Evolutionary conservation across 2,888 invertebrate species (phyloP).

Genomic region (Microdon myrmicae): DNA sequence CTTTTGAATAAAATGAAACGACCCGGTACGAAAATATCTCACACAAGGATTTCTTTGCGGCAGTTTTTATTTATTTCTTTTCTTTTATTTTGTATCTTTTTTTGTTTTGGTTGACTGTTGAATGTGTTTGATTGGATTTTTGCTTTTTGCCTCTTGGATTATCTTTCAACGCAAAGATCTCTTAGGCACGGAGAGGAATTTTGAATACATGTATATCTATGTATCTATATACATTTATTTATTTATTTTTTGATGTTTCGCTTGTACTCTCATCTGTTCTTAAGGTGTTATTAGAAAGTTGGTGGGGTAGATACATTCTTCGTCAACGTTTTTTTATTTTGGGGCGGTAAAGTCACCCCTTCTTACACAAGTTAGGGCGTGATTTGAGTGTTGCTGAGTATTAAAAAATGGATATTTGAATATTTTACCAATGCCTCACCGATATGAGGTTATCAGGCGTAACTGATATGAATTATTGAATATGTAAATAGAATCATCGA

Average conservation of each 20-base stretch:
- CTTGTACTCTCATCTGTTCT: conserved; percentile 40
- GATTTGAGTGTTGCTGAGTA: conserved; percentile 40
- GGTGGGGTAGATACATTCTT: conserved; percentile 50
- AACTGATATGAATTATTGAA: too few relatives aligned
- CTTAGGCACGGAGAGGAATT: conserved; percentile 40
- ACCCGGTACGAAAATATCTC: conserved; percentile 38
- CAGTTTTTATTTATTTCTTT: conserved; percentile 12
- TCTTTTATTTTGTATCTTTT: conserved; percentile 7
- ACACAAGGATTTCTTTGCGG: conserved; percentile 34
- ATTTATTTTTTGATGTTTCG: conserved; percentile 13
- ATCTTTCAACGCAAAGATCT: conserved; percentile 38
- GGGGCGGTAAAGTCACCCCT: conserved; percentile 30
- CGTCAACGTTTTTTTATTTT: conserved; percentile 36
- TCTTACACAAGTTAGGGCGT: conserved; percentile 10
- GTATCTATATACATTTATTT: too few relatives aligned
- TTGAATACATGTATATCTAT: conserved; percentile 11
- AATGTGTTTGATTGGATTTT: conserved; percentile 5
- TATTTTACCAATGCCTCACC: too few relatives aligned
- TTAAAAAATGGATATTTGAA: not conserved
- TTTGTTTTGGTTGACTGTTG: conserved; percentile 21
- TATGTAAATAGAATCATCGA: too few relatives aligned
- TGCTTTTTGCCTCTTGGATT: conserved; percentile 20
- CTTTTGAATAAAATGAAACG: conserved; percentile 26
- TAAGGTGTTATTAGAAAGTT: conserved; percentile 44
- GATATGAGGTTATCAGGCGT: too few relatives aligned